These are phyloP conservation scores for Eilema sororculum DNA, from an alignment of 2,888 invertebrate species.

Conservation along the genomic window DNA sequence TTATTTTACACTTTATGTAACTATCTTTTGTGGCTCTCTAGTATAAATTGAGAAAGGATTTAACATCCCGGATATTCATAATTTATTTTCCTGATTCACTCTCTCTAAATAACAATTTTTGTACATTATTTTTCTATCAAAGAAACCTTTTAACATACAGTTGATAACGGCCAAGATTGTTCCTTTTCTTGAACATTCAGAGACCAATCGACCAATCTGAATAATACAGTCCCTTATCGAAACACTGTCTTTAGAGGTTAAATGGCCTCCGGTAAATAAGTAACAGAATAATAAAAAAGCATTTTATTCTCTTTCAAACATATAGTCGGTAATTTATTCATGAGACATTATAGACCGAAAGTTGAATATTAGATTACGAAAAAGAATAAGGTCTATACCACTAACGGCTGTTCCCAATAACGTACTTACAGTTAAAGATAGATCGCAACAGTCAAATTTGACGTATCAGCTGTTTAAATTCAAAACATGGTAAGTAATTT, in stretches of 20 bases:
- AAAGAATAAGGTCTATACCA: conserved; percentile 21
- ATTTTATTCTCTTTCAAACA: conserved; percentile 40
- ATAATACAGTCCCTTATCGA: conserved; percentile 6
- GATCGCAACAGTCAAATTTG: too few relatives aligned
- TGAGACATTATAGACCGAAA: conserved; percentile 41
- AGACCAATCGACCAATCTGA: background rate
- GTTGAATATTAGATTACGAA: conserved; percentile 37
- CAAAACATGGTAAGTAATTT: too few relatives aligned
- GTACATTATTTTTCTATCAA: background rate
- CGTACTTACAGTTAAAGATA: too few relatives aligned
- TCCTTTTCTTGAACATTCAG: background rate
- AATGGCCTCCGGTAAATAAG: conserved; percentile 24
- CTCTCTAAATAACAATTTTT: too few relatives aligned
- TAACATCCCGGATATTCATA: too few relatives aligned
- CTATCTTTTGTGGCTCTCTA: too few relatives aligned
- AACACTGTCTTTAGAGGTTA: conserved; percentile 8
- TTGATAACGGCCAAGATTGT: background rate
- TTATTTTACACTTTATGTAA: too few relatives aligned
- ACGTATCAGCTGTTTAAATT: too few relatives aligned
- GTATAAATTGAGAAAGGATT: too few relatives aligned
- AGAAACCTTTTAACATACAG: background rate
- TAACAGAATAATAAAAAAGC: conserved; percentile 36
- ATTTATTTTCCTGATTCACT: too few relatives aligned
- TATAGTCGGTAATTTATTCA: conserved; percentile 49
- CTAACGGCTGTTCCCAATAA: too few relatives aligned